These are phyloP conservation scores for Champsocephalus gunnari DNA, from an alignment of 2,797 vertebrate genomes.

Conservation along the genomic window DNA sequence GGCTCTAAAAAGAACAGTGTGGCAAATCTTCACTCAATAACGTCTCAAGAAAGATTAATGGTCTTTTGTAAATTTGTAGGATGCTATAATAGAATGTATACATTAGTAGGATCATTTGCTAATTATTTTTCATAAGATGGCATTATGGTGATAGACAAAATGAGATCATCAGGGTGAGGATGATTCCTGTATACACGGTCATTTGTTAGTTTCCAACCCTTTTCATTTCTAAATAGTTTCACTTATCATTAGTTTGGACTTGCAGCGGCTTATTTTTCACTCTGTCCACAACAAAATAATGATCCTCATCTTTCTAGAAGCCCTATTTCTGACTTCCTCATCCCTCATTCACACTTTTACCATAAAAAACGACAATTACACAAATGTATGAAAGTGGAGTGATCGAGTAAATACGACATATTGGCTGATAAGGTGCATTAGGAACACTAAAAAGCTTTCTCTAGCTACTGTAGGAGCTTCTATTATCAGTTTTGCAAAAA, in stretches of 20 bases:
- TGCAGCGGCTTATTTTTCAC: neutral
- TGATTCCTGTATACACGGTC: conserved; percentile 5
- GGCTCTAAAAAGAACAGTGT: conserved; percentile 36
- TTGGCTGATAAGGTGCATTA: neutral
- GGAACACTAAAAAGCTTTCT: neutral
- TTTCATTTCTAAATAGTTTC: conserved; percentile 8
- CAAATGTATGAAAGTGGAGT: neutral
- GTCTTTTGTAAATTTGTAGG: conserved; percentile 48
- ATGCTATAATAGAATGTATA: conserved; percentile 35
- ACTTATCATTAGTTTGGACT: neutral
- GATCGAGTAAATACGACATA: neutral
- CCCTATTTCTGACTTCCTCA: neutral
- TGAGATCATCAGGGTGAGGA: conserved; percentile 18
- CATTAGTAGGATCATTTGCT: conserved; percentile 41
- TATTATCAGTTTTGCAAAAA: neutral
- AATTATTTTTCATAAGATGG: conserved; percentile 54
- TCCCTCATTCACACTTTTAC: neutral
- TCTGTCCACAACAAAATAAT: neutral
- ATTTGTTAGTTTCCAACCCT: conserved; percentile 1
- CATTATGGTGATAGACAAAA: conserved; percentile 21
- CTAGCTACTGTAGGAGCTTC: neutral
- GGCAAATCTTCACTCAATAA: conserved; percentile 57
- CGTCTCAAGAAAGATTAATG: conserved; percentile 47
- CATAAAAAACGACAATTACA: neutral
- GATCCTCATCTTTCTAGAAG: neutral